A percentile compares a stretch with the other conserved stretches of the same genome.
These are phyloP conservation scores for Lepus americanus DNA, from an alignment of 2,113 vertebrate genomes.

Conservation along the genomic window DNA sequence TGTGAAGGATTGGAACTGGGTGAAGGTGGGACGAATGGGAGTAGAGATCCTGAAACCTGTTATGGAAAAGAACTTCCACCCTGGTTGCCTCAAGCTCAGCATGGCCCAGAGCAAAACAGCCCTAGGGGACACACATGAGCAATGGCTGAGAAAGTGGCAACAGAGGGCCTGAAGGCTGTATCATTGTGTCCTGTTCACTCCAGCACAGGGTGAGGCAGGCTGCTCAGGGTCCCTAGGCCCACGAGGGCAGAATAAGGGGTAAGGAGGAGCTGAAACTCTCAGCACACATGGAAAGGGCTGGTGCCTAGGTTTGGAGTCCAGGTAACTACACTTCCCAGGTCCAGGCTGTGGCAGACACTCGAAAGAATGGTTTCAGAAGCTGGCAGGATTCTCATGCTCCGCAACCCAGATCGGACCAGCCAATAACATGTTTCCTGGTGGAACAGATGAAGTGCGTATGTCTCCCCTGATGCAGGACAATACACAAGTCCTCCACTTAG, in stretches of 20 bases:
- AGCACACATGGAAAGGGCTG: too few species aligned
- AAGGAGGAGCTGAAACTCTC: background rate
- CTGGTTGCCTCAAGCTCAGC: background rate
- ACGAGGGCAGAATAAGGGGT: fast-evolving
- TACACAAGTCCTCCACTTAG: fast-evolving
- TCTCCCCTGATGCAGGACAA: background rate
- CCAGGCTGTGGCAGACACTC: fast-evolving
- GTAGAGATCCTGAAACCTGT: background rate
- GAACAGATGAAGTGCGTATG: too few species aligned
- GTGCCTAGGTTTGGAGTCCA: background rate
- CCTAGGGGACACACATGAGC: background rate
- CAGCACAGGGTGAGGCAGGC: background rate
- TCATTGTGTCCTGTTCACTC: background rate
- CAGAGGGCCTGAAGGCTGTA: background rate
- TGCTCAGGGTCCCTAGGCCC: fast-evolving
- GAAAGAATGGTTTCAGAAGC: background rate
- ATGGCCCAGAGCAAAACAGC: background rate
- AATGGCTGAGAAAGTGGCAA: too few species aligned
- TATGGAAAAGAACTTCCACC: background rate
- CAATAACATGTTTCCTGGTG: background rate
- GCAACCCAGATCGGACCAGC: too few species aligned
- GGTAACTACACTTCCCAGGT: background rate
- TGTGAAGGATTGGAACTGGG: background rate
- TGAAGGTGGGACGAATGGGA: background rate
- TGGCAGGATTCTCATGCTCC: too few species aligned